Evolutionary conservation across 1,140 invertebrate genomes (phyloP), one percentile per base, ranked within the genome.

Genomic region (Dreissena polymorpha): DNA sequence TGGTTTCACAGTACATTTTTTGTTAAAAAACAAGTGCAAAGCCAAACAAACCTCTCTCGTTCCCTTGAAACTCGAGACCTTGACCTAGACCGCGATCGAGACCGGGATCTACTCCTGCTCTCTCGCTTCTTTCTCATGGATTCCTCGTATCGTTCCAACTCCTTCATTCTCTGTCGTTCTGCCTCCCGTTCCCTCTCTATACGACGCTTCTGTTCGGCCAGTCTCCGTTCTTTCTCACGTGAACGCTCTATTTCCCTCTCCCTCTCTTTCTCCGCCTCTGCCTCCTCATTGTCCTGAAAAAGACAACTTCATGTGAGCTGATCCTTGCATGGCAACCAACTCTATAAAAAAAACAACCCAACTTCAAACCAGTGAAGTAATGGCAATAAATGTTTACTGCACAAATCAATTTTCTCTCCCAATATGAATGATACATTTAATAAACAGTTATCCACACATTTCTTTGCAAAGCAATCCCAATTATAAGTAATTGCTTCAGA

Each of bases 41-140:
- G 21, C 57, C 57, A 60, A 60, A 60, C 23, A 25, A 25, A 68
- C 67, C 67, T 68, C 39, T 80, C 67, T 25, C 76, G 50, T 55
- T 78, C 76, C 74, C 86, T 90, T 79, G 98, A 97, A 39, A 39
- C 39, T 39, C 86, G 80, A 16, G 95, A 93, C 82, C 92, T 86
- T 27, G 88, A 86, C 63, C 88, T 81, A n/a, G 90, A 90, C 60
- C 85, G 71, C 53, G 92, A 90, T 64, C 89, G 77, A 73, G 89
- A 89, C 64, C 88, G 85, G 49, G 87, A 87, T 57, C 87, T 85
- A 27, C 88, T 88, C 51, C 86, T 87, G 74, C 79, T 82, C 23
- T 82, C 79, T 14, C 79, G 21, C 29, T 82, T 82, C 16, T 63
- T 73, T 25, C 78, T 87, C 39, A 77, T 18, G 16, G 57, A 60